Conservation (phyloP, 2,113 vertebrate genomes). For the Drymodes brunneopygia region DNA sequence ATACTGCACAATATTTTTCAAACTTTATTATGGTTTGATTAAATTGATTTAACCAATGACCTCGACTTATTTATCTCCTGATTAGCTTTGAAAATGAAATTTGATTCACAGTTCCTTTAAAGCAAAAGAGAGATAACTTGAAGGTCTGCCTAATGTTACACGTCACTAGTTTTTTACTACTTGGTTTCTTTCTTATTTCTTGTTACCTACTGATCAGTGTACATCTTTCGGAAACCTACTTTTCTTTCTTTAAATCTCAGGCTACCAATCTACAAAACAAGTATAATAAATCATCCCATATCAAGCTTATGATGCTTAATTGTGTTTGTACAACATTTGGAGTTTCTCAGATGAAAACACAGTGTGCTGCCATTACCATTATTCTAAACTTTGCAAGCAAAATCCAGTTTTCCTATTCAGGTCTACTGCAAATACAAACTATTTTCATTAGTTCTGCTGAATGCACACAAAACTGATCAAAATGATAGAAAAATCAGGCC, state of each 20-base stretch:
- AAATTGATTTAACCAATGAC: slow-evolving; percentile 42
- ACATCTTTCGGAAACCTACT: neutral
- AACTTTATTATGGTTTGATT: slow-evolving; percentile 26
- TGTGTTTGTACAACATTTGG: neutral
- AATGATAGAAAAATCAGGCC: neutral
- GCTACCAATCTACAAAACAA: neutral
- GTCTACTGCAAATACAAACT: neutral
- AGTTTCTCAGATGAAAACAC: neutral
- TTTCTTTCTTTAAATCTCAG: neutral
- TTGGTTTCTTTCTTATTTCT: neutral
- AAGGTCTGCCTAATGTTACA: neutral
- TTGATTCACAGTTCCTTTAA: neutral
- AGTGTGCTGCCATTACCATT: neutral
- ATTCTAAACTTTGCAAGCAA: neutral
- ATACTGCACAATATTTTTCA: neutral
- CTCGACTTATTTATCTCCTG: slow-evolving; percentile 25
- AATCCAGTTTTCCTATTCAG: neutral
- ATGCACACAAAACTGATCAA: neutral
- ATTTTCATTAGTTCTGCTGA: neutral
- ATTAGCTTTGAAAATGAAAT: neutral
- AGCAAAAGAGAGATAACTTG: neutral
- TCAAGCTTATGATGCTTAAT: neutral
- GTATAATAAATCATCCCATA: neutral
- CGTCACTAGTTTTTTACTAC: neutral
- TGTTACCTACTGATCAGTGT: neutral